A percentile compares a stretch with the other conserved stretches of the same genome.
phyloP scores from a whole-genome alignment of 2,113 vertebrate genomes.

The Phylloscopus trochilus region DNA sequence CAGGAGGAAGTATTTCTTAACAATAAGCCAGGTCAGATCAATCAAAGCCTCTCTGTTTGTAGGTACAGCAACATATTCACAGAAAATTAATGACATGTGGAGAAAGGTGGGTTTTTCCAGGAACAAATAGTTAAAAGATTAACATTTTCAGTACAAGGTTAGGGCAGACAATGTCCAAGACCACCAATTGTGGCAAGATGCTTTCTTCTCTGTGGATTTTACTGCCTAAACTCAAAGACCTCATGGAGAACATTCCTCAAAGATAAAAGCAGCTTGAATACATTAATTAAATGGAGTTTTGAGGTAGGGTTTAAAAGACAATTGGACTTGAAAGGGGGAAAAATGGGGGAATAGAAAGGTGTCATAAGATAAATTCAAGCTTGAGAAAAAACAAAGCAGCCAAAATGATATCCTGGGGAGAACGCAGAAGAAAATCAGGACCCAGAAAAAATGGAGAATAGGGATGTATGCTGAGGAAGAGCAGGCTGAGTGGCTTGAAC shows the following conservation, averaged over 20 bases:
- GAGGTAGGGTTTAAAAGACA: background rate
- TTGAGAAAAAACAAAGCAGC: background rate
- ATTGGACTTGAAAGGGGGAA: background rate
- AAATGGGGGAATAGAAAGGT: background rate
- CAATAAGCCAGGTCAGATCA: background rate
- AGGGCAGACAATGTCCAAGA: background rate
- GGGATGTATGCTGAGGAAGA: fast-evolving
- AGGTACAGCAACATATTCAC: background rate
- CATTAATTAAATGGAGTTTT: background rate
- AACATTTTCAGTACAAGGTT: background rate
- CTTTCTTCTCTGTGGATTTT: background rate
- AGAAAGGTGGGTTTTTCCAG: background rate
- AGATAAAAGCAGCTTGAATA: background rate
- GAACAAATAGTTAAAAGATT: background rate
- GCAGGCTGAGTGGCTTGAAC: background rate
- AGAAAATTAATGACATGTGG: background rate
- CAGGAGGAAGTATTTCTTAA: background rate
- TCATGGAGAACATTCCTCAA: background rate
- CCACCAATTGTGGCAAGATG: background rate
- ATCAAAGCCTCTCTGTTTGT: background rate
- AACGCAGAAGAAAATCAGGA: background rate
- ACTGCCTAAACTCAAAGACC: background rate
- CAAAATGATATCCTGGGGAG: background rate
- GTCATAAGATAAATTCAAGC: background rate
- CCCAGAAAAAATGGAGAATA: background rate